Evolutionary conservation across 2,888 invertebrate genomes (phyloP).

Genomic region (Urechis unicinctus): DNA sequence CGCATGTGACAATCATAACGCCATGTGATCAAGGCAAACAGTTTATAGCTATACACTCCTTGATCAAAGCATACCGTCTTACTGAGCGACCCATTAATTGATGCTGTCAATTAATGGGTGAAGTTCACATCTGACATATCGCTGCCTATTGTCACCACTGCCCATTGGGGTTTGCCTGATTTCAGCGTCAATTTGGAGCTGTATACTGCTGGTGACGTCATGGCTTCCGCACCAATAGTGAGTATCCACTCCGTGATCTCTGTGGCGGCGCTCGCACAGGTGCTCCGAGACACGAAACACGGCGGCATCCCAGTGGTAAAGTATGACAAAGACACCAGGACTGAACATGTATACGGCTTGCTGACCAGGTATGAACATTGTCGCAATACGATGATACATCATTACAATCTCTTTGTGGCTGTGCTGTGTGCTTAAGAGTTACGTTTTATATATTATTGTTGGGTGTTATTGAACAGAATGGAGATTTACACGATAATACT

Average conservation of each 20-base stretch:
- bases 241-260: constrained; percentile 22
- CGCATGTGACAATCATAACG: no score
- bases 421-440: background rate
- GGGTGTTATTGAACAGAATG: background rate
- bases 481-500: no score
- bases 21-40: constrained; percentile 9
- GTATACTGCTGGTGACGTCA: constrained; percentile 32
- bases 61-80: background rate
- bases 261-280: constrained; percentile 27
- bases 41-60: no score
- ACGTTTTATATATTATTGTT: background rate
- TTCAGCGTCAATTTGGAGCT: constrained; percentile 37
- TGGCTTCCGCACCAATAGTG: constrained; percentile 30
- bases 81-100: no score
- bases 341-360: constrained; percentile 26
- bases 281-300: constrained; percentile 36
- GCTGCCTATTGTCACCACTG: no score
- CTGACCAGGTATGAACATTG: constrained; percentile 36
- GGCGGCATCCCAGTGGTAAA: constrained; percentile 40
- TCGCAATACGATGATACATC: no score
- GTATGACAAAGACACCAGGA: constrained; percentile 20
- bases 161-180: background rate
- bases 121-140: no score
- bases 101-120: no score
- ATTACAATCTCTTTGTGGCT: no score